A percentile compares a stretch with the other conserved stretches of the same genome.
These are phyloP conservation scores for Zaprionus inermis DNA, from an alignment of 1,140 invertebrate species.

Conservation along the genomic window DNA sequence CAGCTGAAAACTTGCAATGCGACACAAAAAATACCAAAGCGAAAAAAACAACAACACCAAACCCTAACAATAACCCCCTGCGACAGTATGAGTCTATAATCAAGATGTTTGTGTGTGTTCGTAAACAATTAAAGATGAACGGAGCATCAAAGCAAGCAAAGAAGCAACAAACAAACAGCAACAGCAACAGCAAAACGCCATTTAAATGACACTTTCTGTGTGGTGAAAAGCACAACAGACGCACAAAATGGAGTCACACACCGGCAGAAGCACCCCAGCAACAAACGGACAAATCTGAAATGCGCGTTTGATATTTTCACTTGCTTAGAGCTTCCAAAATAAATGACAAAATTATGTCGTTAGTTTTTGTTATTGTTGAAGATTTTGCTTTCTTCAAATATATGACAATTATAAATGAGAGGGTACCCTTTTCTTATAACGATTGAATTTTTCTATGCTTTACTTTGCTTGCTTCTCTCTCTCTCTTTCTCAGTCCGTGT, in stretches of 20 bases:
- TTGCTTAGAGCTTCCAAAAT: conserved; percentile 24
- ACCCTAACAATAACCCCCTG: conserved; percentile 44
- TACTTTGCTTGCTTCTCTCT: background rate
- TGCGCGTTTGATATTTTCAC: conserved; percentile 51
- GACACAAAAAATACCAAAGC: conserved; percentile 26
- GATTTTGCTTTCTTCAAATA: conserved; percentile 43
- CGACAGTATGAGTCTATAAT: conserved; percentile 30
- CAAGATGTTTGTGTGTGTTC: conserved; percentile 23
- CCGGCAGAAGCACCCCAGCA: conserved; percentile 11
- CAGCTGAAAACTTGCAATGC: conserved; percentile 53
- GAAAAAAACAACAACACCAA: conserved; percentile 21
- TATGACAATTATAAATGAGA: conserved; percentile 29
- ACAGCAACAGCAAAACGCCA: conserved; percentile 53
- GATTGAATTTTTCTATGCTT: conserved; percentile 24
- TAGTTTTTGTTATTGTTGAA: conserved; percentile 22
- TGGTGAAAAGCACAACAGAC: conserved; percentile 62
- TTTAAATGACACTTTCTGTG: conserved; percentile 72
- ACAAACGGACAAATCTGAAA: conserved; percentile 11
- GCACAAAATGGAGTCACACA: conserved; percentile 44
- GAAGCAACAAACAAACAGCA: conserved; percentile 49
- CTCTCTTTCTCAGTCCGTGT: conserved; percentile 9
- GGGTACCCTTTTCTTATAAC: background rate
- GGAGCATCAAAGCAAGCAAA: conserved; percentile 35
- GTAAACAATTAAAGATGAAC: conserved; percentile 61
- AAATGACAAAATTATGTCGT: conserved; percentile 26